Evolutionary conservation across 2,888 invertebrate species (phyloP), one percentile per base, ranked within the genome.

Genomic region (Diabrotica balteata): DNA sequence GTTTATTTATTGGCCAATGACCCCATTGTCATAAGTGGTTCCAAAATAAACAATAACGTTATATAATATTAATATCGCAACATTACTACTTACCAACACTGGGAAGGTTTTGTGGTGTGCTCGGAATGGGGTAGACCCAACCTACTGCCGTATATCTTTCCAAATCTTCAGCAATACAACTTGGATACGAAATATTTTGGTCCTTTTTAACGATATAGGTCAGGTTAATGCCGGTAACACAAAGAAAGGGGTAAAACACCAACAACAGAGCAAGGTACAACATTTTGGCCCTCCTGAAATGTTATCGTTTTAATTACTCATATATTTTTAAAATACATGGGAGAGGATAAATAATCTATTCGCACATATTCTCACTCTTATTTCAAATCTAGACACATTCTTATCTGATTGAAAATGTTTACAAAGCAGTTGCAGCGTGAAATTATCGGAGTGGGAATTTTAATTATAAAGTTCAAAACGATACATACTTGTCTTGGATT

Each of bases 101-200:
- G 7, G 81, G 80, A 55, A 79, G 58, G 45, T 74, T 69, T 53
- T 73, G 73, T 58, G 73, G 66, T 57, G 49, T 68, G 42, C 68
- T 70, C n/a, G 78, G 78, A 58, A 82, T 72, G 7, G 82, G 82
- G 68, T 79, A 83, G 42, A 80, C 73, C 82, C 82, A 83, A 17
- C 80, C 81, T 42, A 82, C 72, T 10, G 76, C 83, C n/a, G 77
- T 71, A 72, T 82, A 79, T 47, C 79, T 72, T 49, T 80, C 80
- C 52, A 77, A 71, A 63, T 80, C 81, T 67, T 81, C 80, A 7
- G 80, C 81, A 52, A 83, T 72, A 72, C 82, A 83, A 70, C 78
- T 79, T 7, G 80, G 79, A 59, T 78, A 73, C 8, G 79, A 55
- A 52, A 64, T 67, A 22, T 68, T 71, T 44, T 75, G 71, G 43